These are phyloP conservation scores for Ennomos quercinarius DNA, from an alignment of 2,888 invertebrate species.

Conservation along the genomic window DNA sequence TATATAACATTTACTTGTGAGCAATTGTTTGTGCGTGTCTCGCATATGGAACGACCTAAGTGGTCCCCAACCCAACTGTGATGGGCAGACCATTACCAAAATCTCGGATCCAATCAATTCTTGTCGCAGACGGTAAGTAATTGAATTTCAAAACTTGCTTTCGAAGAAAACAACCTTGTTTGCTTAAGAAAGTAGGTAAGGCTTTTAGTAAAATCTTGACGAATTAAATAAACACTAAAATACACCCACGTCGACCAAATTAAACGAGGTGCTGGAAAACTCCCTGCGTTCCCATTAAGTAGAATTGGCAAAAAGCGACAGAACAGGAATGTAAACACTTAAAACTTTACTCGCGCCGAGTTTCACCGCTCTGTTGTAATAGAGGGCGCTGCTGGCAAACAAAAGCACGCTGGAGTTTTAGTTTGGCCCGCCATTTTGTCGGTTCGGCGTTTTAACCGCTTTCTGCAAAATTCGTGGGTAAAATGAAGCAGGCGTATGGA, in stretches of 20 bases:
- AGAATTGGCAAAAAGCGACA: constrained; percentile 82
- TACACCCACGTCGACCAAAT: constrained; percentile 64
- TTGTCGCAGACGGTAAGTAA: constrained; percentile 27
- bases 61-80: neutral
- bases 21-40: neutral
- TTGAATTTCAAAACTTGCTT: constrained; percentile 15
- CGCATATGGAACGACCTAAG: neutral
- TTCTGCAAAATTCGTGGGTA: constrained; percentile 62
- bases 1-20: too few species aligned
- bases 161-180: constrained; percentile 41
- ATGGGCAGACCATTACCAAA: constrained; percentile 10
- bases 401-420: constrained; percentile 73
- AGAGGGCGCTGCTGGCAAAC: constrained; percentile 77
- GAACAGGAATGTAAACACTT: constrained; percentile 83
- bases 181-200: constrained; percentile 43
- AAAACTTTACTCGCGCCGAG: constrained; percentile 75
- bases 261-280: constrained; percentile 74
- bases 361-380: constrained; percentile 65
- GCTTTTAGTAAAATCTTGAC: constrained; percentile 55
- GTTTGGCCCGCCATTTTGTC: constrained; percentile 69
- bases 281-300: constrained; percentile 75
- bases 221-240: constrained; percentile 72
- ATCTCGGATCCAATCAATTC: constrained; percentile 16
- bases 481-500: constrained; percentile 66
- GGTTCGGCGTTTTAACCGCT: constrained; percentile 70